Evolutionary conservation across 2,797 vertebrate genomes (phyloP).

Genomic region (Picus viridis): DNA sequence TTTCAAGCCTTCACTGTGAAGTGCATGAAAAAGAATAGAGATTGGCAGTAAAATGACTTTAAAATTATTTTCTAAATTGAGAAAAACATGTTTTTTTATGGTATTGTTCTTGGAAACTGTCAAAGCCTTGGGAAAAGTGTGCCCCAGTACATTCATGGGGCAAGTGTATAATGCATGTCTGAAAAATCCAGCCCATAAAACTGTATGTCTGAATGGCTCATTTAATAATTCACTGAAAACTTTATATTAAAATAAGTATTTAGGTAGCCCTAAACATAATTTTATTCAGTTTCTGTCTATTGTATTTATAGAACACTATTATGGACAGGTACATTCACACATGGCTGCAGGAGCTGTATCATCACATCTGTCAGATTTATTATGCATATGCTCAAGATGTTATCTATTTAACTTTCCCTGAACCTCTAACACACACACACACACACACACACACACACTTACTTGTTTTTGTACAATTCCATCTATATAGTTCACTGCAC

Average conservation of each 20-base stretch:
- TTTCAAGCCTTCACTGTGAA: not conserved
- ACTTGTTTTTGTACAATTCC: not conserved
- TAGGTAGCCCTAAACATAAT: not conserved
- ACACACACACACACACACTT: not conserved
- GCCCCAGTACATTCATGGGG: not conserved
- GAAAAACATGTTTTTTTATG: not conserved
- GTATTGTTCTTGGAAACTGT: not conserved
- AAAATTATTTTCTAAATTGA: slow-evolving; percentile 25
- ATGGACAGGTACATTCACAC: not conserved
- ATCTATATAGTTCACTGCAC: not conserved
- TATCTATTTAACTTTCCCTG: not conserved
- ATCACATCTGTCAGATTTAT: not conserved
- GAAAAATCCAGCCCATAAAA: not conserved
- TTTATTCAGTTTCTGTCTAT: not conserved
- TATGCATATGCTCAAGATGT: not conserved
- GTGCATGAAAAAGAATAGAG: not conserved
- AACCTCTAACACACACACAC: not conserved
- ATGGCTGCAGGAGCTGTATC: not conserved
- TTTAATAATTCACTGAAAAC: not conserved
- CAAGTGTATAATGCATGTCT: not conserved
- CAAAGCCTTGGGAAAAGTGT: not conserved
- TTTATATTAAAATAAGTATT: not conserved
- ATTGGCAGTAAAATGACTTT: slow-evolving; percentile 27
- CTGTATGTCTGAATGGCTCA: not conserved
- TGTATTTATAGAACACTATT: not conserved